Base-by-base conservation (phyloP, 2,797 vertebrate genomes). In the Sardinella longiceps region DNA sequence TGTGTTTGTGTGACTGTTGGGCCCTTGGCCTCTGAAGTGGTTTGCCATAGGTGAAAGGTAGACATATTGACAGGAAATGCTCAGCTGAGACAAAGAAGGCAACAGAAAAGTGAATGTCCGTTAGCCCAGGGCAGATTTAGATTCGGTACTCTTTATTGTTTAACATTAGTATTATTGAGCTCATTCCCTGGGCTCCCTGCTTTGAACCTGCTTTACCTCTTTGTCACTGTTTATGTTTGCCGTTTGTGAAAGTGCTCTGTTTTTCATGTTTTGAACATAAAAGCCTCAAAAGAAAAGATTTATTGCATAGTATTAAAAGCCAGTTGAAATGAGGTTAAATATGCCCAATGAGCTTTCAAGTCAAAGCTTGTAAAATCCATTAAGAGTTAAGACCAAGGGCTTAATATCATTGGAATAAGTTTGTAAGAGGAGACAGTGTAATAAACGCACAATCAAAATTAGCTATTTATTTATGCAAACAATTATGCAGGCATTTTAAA, bases 21-120 rank as follows among this genome's bases (percentile, higher is more conserved):
- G 51, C 51, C 56, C 30, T 1, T 0, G 37, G 33, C 23, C 30
- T 37, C 30, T 90, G 82, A 86, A 87, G 87, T 88, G 85, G 83
- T 86, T 60, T 56, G 85, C 50, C 39, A 46, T 88, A 83, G 87
- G 82, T 87, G 81, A 87, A 28, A 83, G n/a, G 28, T 39, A 45
- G 20, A 25, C 45, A 53, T 82, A 81, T 48, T 82, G 77, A 50
- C 85, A 87, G 86, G 84, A 88, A 87, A 25, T 84, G 60, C 82
- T 86, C 50, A 86, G 23, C 28, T 25, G 6, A 82, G 48, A 63
- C 81, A 53, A 23, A 53, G 84, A 48, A 53, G 80, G 83, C 48
- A 77, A 81, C 80, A 84, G 63, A 80, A 82, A 20, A 83, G 80
- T 51, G 74, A 7, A 25, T 25, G 56, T n/a, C 56, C 53, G 25